Percentiles rank a stretch among this genome's conserved stretches.
Evolutionary conservation across 2,888 invertebrate species (phyloP).

Genomic region (Monoplex corrugatus): DNA sequence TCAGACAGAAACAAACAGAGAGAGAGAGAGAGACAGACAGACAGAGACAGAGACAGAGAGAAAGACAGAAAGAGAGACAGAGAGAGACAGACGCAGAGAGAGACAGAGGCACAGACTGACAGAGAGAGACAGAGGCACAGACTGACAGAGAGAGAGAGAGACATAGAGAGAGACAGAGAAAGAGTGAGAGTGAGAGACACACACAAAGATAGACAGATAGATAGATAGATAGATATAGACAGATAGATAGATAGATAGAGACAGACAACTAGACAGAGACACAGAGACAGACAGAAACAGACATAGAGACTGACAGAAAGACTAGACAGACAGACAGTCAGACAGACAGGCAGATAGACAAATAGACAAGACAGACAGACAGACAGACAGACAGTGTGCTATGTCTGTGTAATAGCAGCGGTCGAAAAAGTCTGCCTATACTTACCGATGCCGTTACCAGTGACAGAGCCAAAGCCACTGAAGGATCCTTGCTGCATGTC

Average conservation of each 20-base stretch:
- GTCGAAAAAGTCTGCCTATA: too few species aligned
- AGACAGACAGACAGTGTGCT: not conserved
- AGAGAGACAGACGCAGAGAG: too few species aligned
- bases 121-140: slow-evolving; percentile 59
- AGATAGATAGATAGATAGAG: not conserved
- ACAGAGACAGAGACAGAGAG: too few species aligned
- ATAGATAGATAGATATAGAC: not conserved
- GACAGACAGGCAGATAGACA: not conserved
- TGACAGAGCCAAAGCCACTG: slow-evolving; percentile 67
- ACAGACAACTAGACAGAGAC: not conserved
- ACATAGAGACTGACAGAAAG: not conserved
- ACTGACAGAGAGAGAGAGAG: not conserved
- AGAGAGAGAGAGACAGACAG: too few species aligned
- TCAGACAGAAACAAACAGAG: too few species aligned
- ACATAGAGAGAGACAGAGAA: not conserved
- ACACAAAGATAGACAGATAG: not conserved
- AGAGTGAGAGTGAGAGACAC: not conserved
- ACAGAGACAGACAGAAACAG: not conserved
- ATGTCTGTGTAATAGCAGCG: not conserved
- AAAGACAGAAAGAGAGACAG: too few species aligned
- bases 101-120: slow-evolving; percentile 71
- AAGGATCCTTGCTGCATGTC: slow-evolving; percentile 70
- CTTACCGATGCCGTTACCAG: slow-evolving; percentile 69
- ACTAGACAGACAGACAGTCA: not conserved
- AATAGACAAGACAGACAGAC: slow-evolving; percentile 10